phyloP scores from a whole-genome alignment of 1,140 invertebrate species.

The Argopecten irradians region DNA sequence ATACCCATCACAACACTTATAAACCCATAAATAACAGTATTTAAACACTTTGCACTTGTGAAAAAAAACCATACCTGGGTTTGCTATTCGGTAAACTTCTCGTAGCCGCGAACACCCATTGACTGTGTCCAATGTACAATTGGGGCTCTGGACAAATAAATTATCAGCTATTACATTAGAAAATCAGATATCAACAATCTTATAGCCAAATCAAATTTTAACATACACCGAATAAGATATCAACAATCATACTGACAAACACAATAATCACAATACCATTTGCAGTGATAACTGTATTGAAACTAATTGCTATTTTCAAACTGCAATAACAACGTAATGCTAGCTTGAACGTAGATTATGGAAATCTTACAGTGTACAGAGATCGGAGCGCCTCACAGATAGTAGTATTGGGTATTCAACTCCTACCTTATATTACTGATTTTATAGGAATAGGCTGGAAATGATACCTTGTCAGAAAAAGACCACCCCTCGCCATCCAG shows the following conservation, averaged over 20 bases:
- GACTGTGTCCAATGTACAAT: conserved; percentile 67
- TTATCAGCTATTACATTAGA: too few species aligned
- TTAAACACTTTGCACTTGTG: background rate
- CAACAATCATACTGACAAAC: too few species aligned
- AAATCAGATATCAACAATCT: too few species aligned
- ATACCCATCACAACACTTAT: background rate
- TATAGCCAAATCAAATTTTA: background rate
- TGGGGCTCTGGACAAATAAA: conserved; percentile 59
- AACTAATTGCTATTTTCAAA: background rate
- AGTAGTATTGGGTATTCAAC: background rate
- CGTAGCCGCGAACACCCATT: conserved; percentile 62
- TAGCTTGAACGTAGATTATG: background rate
- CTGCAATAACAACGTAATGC: background rate
- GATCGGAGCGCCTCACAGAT: background rate
- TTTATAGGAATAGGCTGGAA: background rate
- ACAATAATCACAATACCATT: background rate
- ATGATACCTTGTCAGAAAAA: conserved; percentile 65
- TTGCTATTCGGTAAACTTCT: conserved; percentile 65
- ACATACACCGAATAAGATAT: background rate
- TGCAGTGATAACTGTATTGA: background rate
- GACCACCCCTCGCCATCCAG: conserved; percentile 63
- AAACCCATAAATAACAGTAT: background rate
- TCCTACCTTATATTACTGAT: background rate
- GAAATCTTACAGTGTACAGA: background rate
- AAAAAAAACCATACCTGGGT: too few species aligned